These are phyloP conservation scores for Drosophila repletoides DNA, from an alignment of 1,140 invertebrate species.

Conservation along the genomic window DNA sequence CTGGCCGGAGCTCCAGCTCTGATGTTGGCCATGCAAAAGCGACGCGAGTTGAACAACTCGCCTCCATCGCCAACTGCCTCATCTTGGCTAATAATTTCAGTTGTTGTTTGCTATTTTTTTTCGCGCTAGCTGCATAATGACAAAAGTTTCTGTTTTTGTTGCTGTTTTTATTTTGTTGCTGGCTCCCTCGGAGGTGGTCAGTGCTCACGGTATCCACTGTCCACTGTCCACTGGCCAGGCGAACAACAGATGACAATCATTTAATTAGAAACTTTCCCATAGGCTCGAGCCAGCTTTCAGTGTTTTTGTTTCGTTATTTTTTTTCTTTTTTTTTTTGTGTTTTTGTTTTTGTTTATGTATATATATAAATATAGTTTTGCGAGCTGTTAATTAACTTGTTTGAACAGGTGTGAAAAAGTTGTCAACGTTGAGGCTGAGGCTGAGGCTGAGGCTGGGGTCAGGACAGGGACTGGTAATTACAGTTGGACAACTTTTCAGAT, in stretches of 20 bases:
- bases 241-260: slow-evolving; percentile 81
- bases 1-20: slow-evolving; percentile 18
- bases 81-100: slow-evolving; percentile 75
- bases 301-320: slow-evolving; percentile 42
- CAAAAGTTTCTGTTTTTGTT: slow-evolving; percentile 68
- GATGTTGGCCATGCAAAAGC: slow-evolving; percentile 28
- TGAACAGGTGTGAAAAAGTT: slow-evolving; percentile 81
- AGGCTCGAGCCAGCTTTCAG: slow-evolving; percentile 59
- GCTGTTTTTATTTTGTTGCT: slow-evolving; percentile 16
- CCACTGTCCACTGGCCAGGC: slow-evolving; percentile 48
- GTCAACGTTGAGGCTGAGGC: slow-evolving; percentile 35
- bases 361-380: slow-evolving; percentile 70
- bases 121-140: slow-evolving; percentile 67
- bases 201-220: slow-evolving; percentile 37
- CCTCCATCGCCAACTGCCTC: slow-evolving; percentile 48
- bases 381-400: slow-evolving; percentile 81
- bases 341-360: slow-evolving; percentile 30
- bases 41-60: slow-evolving; percentile 22
- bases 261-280: slow-evolving; percentile 82
- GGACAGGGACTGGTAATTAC: slow-evolving; percentile 61
- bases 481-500: slow-evolving; percentile 78
- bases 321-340: slow-evolving; percentile 27
- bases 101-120: slow-evolving; percentile 55
- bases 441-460: background rate
- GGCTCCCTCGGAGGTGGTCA: slow-evolving; percentile 52